A percentile compares a stretch with the other conserved stretches of the same genome.
Conservation (phyloP, 2,113 vertebrate species). For the Amazona guildingii region DNA sequence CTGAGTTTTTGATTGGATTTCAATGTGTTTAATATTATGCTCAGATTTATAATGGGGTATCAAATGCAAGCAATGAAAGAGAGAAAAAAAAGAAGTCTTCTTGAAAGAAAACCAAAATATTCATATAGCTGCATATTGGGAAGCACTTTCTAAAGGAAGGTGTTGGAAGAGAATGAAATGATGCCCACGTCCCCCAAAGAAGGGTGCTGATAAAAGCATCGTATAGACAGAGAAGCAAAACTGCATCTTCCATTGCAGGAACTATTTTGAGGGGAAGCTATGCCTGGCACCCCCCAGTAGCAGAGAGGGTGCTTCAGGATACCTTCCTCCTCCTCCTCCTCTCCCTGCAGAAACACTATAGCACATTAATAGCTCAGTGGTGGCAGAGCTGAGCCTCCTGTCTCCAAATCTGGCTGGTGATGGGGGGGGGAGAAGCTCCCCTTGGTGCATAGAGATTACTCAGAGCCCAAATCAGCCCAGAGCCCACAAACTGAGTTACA, state of each 20-base stretch:
- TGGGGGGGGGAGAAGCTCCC: background rate
- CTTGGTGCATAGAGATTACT: background rate
- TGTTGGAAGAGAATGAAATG: background rate
- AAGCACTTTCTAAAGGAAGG: background rate
- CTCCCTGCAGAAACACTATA: background rate
- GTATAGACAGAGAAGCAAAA: background rate
- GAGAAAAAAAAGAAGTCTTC: background rate
- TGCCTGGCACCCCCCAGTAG: background rate
- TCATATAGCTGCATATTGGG: background rate
- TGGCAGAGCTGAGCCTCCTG: background rate
- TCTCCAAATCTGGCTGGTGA: background rate
- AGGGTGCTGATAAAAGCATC: background rate
- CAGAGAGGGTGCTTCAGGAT: background rate
- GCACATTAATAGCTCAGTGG: background rate
- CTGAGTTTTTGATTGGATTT: background rate
- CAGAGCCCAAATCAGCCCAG: background rate
- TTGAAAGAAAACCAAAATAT: background rate
- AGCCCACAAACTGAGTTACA: background rate
- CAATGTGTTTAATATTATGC: background rate
- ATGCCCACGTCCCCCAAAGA: background rate
- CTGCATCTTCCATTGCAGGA: background rate
- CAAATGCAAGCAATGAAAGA: slow-evolving; percentile 19
- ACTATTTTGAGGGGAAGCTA: background rate
- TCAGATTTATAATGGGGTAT: background rate
- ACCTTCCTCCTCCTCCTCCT: background rate